Percentiles rank a stretch among this genome's conserved stretches.
These are phyloP conservation scores for Strigops habroptila DNA, from an alignment of 2,113 vertebrate genomes.

Conservation along the genomic window DNA sequence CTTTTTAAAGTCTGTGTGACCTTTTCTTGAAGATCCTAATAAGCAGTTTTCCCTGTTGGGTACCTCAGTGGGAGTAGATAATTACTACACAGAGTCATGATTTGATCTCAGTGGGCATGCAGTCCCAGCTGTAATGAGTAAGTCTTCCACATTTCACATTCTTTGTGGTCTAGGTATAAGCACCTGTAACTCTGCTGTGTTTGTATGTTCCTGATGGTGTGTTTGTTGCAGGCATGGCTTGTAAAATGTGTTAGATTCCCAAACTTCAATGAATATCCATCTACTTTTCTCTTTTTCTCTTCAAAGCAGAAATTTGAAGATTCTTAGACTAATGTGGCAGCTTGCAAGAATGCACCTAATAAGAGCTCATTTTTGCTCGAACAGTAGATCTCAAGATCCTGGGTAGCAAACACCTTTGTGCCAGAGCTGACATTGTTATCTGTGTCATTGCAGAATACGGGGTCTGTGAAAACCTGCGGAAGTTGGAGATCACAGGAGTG, in stretches of 20 bases:
- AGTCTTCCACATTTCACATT: not conserved
- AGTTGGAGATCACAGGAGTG: slow-evolving; percentile 87
- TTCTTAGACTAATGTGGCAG: not conserved
- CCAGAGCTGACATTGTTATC: not conserved
- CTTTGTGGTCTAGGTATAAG: not conserved
- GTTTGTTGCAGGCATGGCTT: not conserved
- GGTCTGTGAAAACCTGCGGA: slow-evolving; percentile 87
- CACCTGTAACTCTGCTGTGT: not conserved
- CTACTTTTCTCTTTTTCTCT: not conserved
- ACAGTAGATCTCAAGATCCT: fast-evolving
- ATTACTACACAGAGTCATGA: not conserved
- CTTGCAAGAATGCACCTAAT: not conserved
- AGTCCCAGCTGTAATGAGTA: not conserved
- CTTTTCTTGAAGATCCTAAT: slow-evolving; percentile 31
- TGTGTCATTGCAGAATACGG: slow-evolving; percentile 86
- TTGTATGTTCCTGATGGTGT: not conserved
- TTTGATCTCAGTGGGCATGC: not conserved
- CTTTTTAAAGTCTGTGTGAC: slow-evolving; percentile 28
- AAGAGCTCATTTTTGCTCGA: not conserved
- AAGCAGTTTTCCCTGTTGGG: slow-evolving; percentile 25
- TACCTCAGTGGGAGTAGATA: slow-evolving; percentile 4
- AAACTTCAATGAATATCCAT: fast-evolving
- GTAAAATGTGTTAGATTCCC: not conserved
- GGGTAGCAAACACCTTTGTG: not conserved
- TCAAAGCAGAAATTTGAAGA: not conserved